Evolutionary conservation across 2,888 invertebrate genomes (phyloP), one percentile per base, ranked within the genome.

Genomic region (Embidobia sp.): DNA sequence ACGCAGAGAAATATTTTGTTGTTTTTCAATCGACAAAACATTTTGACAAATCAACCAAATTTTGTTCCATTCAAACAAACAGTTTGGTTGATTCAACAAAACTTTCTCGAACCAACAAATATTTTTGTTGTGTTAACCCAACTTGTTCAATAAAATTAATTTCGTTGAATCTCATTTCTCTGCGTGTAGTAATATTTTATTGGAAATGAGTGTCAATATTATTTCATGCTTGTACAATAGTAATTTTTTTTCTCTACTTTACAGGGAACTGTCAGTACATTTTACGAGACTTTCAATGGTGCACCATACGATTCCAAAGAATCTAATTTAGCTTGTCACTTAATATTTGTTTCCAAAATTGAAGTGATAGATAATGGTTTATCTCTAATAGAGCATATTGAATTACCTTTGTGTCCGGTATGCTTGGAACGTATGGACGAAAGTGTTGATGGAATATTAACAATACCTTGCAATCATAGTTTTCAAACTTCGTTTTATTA

Each of bases 381-480:
- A 27, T 93, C 95, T 0, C 91, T 95, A 0, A 90, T 93, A 3
- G 95, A 94, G 0, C 96, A 97, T 86, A 98, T 97, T 0, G 99
- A 99, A 90, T 91, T 99, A 73, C 99, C 99, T 8, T 97, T 96
- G 2, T 99, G 99, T 89, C 97, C 99, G 1, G 98, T 98, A 7
- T 98, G 98, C 88, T 90, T 98, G 57, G 99, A 99, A 90, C 93
- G 98, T 72, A 97, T 97, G 98, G 99, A 99, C 90, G 99, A 99
- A 90, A 97, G 98, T 82, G 97, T 98, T 7, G 98, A 98, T 88
- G 98, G 98, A 7, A 96, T 99, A 77, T 91, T 99, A 80, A 98
- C 98, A 19, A 98, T 99, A 86, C 92, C 99, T 75, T 99, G 99
- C 89, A 99, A 99, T 90, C 99, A 99, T 90, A 95, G 97, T 1